These are phyloP conservation scores for Ypsolopha scabrella DNA, from an alignment of 2,888 invertebrate species.

Conservation along the genomic window DNA sequence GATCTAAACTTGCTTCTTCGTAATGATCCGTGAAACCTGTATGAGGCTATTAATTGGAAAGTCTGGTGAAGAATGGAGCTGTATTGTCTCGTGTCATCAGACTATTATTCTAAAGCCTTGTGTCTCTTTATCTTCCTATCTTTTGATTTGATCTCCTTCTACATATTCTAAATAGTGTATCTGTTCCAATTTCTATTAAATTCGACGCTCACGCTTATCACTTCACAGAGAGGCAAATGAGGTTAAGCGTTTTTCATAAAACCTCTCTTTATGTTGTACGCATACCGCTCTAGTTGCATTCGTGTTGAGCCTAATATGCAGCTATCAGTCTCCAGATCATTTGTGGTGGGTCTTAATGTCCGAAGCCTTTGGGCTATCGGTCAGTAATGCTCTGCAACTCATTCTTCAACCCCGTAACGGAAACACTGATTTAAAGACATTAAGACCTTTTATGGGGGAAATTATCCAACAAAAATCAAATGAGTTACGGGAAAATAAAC, in stretches of 20 bases:
- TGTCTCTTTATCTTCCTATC: background rate
- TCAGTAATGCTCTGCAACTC: background rate
- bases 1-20: too few species aligned
- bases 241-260: slow-evolving; percentile 4
- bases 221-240: background rate
- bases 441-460: too few species aligned
- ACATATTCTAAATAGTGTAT: background rate
- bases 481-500: too few species aligned
- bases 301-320: background rate
- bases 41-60: too few species aligned
- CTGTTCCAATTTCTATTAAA: background rate
- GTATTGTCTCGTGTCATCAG: background rate
- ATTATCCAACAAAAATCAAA: too few species aligned
- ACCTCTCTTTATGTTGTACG: slow-evolving; percentile 2
- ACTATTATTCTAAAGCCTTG: background rate
- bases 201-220: background rate
- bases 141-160: background rate
- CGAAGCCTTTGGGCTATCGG: background rate
- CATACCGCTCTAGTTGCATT: slow-evolving; percentile 1
- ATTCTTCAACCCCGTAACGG: too few species aligned
- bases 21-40: too few species aligned
- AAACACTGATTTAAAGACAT: too few species aligned
- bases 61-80: too few species aligned
- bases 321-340: background rate
- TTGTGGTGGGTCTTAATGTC: background rate